Percentiles rank a stretch among this genome's conserved stretches.
Evolutionary conservation across 2,888 invertebrate genomes (phyloP).

Genomic region (Himalopsyche kuldschensis): DNA sequence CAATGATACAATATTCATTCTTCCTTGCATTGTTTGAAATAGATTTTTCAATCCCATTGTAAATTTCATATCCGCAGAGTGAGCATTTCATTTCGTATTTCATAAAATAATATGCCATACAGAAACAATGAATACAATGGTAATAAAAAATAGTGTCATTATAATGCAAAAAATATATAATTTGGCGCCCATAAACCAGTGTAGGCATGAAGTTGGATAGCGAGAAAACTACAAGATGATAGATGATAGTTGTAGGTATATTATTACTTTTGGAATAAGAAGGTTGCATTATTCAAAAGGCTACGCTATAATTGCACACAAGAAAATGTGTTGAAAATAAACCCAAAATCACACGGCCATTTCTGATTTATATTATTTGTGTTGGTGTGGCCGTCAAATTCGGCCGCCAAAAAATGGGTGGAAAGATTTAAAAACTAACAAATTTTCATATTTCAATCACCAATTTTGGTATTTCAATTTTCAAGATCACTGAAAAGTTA

Average conservation of each 20-base stretch:
- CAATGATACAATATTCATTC: too few species aligned
- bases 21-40: too few species aligned
- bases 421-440: neutral
- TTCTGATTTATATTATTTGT: neutral
- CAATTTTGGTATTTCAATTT: neutral
- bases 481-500: too few species aligned
- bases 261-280: neutral
- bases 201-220: too few species aligned
- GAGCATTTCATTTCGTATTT: too few species aligned
- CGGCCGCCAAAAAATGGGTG: neutral
- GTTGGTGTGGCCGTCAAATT: neutral
- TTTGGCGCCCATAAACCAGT: neutral
- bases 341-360: neutral
- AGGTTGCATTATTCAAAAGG: neutral
- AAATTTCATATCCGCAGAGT: too few species aligned
- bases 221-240: too few species aligned
- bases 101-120: too few species aligned
- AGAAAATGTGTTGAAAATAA: neutral
- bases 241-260: neutral
- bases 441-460: neutral
- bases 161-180: neutral
- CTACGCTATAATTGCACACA: neutral
- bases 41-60: too few species aligned
- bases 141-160: neutral
- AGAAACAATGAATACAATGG: neutral